Evolutionary conservation across 1,140 invertebrate genomes (phyloP).

Genomic region (Tetraneura akinire): DNA sequence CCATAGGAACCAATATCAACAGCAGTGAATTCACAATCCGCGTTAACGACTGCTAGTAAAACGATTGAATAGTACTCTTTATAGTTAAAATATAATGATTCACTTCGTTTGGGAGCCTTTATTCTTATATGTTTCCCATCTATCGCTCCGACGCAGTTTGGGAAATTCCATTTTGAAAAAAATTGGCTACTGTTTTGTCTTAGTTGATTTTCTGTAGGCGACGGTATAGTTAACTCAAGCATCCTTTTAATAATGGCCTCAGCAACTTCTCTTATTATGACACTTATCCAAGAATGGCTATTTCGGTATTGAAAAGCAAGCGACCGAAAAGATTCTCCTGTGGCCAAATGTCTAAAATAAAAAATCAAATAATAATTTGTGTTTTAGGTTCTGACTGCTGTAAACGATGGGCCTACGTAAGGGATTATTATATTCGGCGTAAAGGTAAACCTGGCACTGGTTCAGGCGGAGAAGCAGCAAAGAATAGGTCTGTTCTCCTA

Average conservation of each 20-base stretch:
- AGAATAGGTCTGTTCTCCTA: conserved; percentile 30
- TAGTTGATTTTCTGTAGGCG: conserved; percentile 36
- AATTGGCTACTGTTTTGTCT: conserved; percentile 58
- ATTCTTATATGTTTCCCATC: conserved; percentile 60
- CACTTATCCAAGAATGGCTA: conserved; percentile 26
- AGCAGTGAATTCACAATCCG: conserved; percentile 60
- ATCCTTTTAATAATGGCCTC: conserved; percentile 26
- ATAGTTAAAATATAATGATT: conserved; percentile 60
- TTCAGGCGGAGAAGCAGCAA: conserved; percentile 12
- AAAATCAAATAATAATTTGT: conserved; percentile 20
- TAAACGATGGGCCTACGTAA: neutral
- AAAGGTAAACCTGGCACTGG: conserved; percentile 22
- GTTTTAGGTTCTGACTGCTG: conserved; percentile 11
- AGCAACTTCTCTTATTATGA: conserved; percentile 37
- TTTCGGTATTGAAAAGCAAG: conserved; percentile 50
- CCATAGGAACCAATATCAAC: conserved; percentile 61
- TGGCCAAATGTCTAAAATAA: conserved; percentile 52
- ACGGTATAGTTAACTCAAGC: neutral
- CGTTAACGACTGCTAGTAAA: conserved; percentile 61
- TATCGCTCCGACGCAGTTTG: conserved; percentile 58
- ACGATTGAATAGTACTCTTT: conserved; percentile 61
- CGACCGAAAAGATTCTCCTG: conserved; percentile 51
- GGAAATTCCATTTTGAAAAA: conserved; percentile 55
- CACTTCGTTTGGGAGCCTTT: conserved; percentile 56
- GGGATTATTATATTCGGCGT: conserved; percentile 2